phyloP scores from a whole-genome alignment of 2,113 vertebrate species.

The Scomber colias region DNA sequence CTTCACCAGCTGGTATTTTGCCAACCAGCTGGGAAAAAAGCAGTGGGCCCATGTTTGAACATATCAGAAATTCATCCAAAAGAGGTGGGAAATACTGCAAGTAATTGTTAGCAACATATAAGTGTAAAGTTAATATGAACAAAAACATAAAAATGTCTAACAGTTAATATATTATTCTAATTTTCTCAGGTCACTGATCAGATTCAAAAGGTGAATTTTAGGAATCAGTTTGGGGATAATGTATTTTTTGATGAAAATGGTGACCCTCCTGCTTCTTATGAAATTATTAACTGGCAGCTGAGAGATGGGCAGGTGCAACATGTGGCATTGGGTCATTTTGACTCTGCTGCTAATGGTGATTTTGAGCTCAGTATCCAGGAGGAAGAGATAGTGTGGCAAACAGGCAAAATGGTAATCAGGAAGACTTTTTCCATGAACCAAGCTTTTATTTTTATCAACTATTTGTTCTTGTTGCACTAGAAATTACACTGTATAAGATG shows the following conservation, averaged over 20 bases:
- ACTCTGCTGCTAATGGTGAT: conserved; percentile 48
- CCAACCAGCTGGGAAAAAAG: conserved; percentile 34
- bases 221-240: conserved; percentile 74
- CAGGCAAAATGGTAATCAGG: conserved; percentile 65
- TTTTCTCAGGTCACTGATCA: conserved; percentile 74
- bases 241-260: conserved; percentile 77
- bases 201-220: conserved; percentile 77
- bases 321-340: conserved; percentile 81
- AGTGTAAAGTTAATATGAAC: too few relatives aligned
- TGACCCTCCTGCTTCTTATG: too few relatives aligned
- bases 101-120: background rate
- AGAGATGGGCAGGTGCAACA: conserved; percentile 50
- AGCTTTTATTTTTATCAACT: background rate
- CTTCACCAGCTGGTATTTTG: conserved; percentile 82
- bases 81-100: conserved; percentile 64
- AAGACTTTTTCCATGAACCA: background rate
- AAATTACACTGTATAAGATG: background rate
- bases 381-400: conserved; percentile 78
- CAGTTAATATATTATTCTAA: background rate
- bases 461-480: background rate
- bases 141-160: background rate
- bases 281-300: too few relatives aligned
- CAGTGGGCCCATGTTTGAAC: conserved; percentile 66
- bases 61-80: conserved; percentile 74
- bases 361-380: conserved; percentile 77